A percentile compares a stretch with the other conserved stretches of the same genome.
These are phyloP conservation scores for Pollachius pollachius DNA, from an alignment of 2,113 vertebrate genomes.

Conservation along the genomic window DNA sequence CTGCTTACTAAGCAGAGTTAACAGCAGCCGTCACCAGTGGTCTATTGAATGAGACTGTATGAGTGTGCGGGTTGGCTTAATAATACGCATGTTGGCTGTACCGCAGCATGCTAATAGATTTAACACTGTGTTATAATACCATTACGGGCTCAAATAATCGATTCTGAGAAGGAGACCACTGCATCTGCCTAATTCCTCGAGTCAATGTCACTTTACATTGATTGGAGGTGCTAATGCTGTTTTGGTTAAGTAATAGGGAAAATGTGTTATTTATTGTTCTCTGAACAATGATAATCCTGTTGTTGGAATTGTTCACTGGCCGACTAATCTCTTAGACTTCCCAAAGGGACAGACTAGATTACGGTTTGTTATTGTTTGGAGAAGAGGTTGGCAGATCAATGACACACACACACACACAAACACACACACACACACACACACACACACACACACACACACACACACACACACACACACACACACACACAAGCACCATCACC, in stretches of 20 bases:
- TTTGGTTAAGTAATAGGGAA: neutral
- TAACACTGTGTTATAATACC: slow-evolving; percentile 16
- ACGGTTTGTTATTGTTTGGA: neutral
- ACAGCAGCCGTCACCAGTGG: slow-evolving; percentile 26
- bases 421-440: neutral
- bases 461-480: too few relatives aligned
- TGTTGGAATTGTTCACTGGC: neutral
- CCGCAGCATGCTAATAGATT: slow-evolving; percentile 19
- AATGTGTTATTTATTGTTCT: slow-evolving; percentile 2
- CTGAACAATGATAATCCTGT: neutral
- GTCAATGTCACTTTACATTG: slow-evolving; percentile 1
- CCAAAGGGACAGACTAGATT: neutral
- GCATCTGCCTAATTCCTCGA: slow-evolving; percentile 27
- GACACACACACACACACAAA: too few relatives aligned
- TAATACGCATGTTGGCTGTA: slow-evolving; percentile 26
- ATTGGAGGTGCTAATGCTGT: slow-evolving; percentile 25
- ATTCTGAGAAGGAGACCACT: slow-evolving; percentile 23
- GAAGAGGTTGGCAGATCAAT: neutral
- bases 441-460: neutral
- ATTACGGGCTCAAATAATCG: slow-evolving; percentile 47
- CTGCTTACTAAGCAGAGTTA: slow-evolving; percentile 25
- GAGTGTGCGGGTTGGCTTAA: slow-evolving; percentile 16
- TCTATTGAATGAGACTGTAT: slow-evolving; percentile 18
- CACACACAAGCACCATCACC: too few relatives aligned
- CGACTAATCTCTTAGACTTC: neutral